phyloP scores from a whole-genome alignment of 1,140 invertebrate species.

The Alviniconcha marisindica region DNA sequence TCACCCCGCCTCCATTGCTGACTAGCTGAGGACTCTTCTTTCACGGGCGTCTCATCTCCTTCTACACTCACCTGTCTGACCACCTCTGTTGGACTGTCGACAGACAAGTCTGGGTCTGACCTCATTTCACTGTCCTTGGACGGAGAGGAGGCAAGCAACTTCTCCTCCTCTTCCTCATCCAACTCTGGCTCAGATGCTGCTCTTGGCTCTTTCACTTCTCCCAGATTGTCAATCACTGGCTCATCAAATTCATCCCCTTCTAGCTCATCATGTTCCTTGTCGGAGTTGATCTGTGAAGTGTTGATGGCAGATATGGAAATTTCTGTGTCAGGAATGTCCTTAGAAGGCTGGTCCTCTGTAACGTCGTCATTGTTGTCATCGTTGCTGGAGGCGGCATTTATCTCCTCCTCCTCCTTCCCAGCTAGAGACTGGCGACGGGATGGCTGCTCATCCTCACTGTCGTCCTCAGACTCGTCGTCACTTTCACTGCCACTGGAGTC shows the following conservation, averaged over 20 bases:
- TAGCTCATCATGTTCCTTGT: neutral
- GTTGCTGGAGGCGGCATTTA: neutral
- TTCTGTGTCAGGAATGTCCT: neutral
- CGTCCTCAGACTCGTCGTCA: constrained; percentile 35
- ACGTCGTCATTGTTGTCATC: neutral
- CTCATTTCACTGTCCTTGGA: constrained; percentile 17
- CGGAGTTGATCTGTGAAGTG: constrained; percentile 13
- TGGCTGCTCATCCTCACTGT: constrained; percentile 24
- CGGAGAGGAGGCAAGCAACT: constrained; percentile 11
- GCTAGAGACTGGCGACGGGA: neutral
- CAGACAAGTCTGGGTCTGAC: neutral
- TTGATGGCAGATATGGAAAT: neutral
- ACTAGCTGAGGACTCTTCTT: neutral
- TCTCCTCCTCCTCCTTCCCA: constrained; percentile 9
- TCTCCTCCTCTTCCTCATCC: constrained; percentile 9
- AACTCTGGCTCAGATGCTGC: neutral
- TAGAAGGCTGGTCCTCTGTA: neutral
- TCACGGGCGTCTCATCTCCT: neutral
- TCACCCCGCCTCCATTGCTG: neutral
- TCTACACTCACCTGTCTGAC: neutral
- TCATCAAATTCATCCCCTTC: neutral
- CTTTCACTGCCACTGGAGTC: constrained; percentile 47
- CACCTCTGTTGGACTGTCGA: neutral
- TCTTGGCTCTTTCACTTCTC: neutral
- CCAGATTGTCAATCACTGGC: constrained; percentile 13